Conservation (phyloP, 1,140 invertebrate species). For the Drosophila ogumai region DNA sequence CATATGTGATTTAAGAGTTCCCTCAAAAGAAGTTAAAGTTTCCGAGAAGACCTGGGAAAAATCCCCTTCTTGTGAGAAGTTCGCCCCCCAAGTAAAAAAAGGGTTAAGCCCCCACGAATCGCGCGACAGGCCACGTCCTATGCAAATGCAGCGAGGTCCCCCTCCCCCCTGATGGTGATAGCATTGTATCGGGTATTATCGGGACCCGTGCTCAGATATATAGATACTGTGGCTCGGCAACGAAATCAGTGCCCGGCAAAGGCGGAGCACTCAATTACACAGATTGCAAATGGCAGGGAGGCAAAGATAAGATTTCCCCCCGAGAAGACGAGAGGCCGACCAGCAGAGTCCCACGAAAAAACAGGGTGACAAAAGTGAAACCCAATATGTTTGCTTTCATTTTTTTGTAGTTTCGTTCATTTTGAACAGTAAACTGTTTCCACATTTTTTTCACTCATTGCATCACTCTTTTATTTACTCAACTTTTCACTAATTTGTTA, state of each 20-base stretch:
- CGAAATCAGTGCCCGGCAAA: constrained; percentile 45
- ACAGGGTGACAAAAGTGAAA: constrained; percentile 47
- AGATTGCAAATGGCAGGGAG: constrained; percentile 70
- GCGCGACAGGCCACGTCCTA: constrained; percentile 25
- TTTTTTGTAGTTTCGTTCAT: too few species aligned
- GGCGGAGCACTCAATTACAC: constrained; percentile 70
- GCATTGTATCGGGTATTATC: constrained; percentile 18
- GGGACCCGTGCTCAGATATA: constrained; percentile 5
- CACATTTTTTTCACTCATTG: too few species aligned
- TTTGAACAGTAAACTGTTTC: too few species aligned
- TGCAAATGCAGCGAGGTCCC: constrained; percentile 34
- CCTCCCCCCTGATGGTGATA: not conserved
- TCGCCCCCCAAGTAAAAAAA: not conserved
- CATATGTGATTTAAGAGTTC: constrained; percentile 2
- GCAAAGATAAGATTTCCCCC: constrained; percentile 65
- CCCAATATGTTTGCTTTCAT: too few species aligned
- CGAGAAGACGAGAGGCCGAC: constrained; percentile 5
- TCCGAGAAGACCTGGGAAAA: constrained; percentile 6
- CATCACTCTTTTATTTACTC: too few species aligned
- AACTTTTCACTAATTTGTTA: not conserved
- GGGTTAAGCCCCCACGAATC: not conserved
- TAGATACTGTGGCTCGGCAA: constrained; percentile 29
- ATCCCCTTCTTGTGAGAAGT: not conserved
- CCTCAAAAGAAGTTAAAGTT: constrained; percentile 3
- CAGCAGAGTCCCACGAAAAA: not conserved